Percentiles rank a stretch among this genome's conserved stretches.
Evolutionary conservation across 2,113 vertebrate species (phyloP).

Genomic region (Megaceryle maxima): DNA sequence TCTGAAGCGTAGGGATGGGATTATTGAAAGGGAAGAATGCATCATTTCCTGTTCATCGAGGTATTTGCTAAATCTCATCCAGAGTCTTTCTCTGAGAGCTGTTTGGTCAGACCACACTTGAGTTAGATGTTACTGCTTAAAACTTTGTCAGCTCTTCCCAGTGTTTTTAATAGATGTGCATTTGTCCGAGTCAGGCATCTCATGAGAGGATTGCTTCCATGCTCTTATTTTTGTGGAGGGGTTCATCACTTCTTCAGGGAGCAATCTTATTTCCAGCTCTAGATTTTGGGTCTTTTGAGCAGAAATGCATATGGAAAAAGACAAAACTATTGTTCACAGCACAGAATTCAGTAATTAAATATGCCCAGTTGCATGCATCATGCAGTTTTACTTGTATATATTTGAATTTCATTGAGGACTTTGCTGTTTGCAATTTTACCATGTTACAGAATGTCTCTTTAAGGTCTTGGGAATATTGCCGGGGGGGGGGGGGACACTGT

Average conservation of each 20-base stretch:
- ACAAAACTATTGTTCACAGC: not conserved
- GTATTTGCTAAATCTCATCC: not conserved
- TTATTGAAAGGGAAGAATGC: not conserved
- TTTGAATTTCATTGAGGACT: not conserved
- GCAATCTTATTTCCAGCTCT: not conserved
- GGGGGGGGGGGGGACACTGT: not conserved
- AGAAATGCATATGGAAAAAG: not conserved
- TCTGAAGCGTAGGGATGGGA: not conserved
- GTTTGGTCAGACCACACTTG: not conserved
- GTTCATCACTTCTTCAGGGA: not conserved
- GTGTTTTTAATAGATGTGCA: not conserved
- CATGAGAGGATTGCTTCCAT: not conserved
- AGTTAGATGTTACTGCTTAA: not conserved
- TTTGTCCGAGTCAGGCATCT: not conserved
- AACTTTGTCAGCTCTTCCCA: not conserved
- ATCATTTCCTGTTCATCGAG: not conserved
- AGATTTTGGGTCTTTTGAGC: not conserved
- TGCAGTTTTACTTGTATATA: not conserved
- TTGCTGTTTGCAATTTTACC: not conserved
- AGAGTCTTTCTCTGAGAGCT: not conserved
- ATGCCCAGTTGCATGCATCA: accelerated
- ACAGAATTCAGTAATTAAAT: not conserved
- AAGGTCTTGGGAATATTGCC: not conserved
- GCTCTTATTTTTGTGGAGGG: not conserved
- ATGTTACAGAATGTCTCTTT: not conserved